Evolutionary conservation across 2,888 invertebrate genomes (phyloP), one percentile per base, ranked within the genome.

Genomic region (Sinotaia quadrata): DNA sequence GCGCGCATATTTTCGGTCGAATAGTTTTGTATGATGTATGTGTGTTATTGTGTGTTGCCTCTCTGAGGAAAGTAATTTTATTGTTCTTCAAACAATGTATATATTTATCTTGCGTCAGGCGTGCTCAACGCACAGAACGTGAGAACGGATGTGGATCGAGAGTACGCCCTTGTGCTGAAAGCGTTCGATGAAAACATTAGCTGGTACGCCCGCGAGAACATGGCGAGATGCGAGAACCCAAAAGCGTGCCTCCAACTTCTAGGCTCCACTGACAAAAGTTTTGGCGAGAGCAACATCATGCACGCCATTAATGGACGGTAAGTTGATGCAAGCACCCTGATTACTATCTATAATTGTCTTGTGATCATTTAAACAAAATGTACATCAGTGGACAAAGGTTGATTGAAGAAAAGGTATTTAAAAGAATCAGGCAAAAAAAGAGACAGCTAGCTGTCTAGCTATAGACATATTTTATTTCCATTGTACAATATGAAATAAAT

Each of bases 291-390:
- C 58, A 79, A 79, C 73, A 62, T 60, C 51, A 79, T 79, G 77
- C 76, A 74, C 57, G 57, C 74, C 12, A 76, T 82, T 2, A 82
- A 82, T 57, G 82, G 82, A 33, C n/a, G n/a, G n/a, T n/a, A n/a
- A n/a, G n/a, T 78, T 73, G 52, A 59, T 81, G 37, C 78, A 70
- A 51, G 79, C 77, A 2, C 79, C 80, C 67, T 66, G 78, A n/a
- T n/a, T n/a, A n/a, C n/a, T n/a, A n/a, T n/a, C n/a, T n/a, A n/a
- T n/a, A 41, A 41, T 15, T 12, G 18, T 41, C 12, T 15, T 41
- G 12, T 15, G 18, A 15, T 15, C 12, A 41, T 41, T 12, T 15
- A 41, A 41, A 18, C 12, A 41, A 41, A 41, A 41, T 41, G 18
- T 15, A 15, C 12, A 12, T 41, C 12, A 41, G n/a, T n/a, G n/a